Percentiles rank a stretch among this genome's conserved stretches.
Evolutionary conservation across 2,888 invertebrate genomes (phyloP).

Genomic region (Cephus rjabovi): DNA sequence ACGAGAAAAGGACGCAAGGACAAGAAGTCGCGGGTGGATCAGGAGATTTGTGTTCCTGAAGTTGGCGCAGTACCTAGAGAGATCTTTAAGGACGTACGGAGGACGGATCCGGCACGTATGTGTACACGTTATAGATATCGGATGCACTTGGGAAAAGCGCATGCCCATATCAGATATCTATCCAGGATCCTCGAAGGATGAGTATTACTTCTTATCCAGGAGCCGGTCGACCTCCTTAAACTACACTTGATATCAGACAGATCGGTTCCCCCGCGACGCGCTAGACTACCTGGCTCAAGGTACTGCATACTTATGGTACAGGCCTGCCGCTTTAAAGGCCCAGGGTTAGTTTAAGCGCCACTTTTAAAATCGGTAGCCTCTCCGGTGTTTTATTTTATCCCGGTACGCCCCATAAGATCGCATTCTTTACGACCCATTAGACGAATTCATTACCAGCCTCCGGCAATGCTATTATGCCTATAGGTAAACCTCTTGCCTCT

Average conservation of each 20-base stretch:
- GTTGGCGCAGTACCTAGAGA: constrained; percentile 40
- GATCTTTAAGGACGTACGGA: constrained; percentile 51
- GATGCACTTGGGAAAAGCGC: not conserved
- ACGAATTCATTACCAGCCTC: constrained; percentile 65
- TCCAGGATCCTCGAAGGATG: not conserved
- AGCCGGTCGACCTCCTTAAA: not conserved
- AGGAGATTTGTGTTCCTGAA: constrained; percentile 47
- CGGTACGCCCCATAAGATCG: constrained; percentile 64
- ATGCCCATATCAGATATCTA: not conserved
- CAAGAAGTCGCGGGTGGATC: constrained; percentile 20
- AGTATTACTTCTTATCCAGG: not conserved
- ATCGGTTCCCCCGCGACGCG: not conserved
- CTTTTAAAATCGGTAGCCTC: constrained; percentile 59
- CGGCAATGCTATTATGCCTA: constrained; percentile 44
- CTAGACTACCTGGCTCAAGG: not conserved
- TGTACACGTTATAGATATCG: not conserved
- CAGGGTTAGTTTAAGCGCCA: constrained; percentile 55
- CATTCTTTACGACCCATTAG: constrained; percentile 67
- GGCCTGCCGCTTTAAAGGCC: constrained; percentile 24
- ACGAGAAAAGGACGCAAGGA: constrained; percentile 25
- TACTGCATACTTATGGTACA: not conserved
- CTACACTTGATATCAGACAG: not conserved
- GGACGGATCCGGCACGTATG: not conserved
- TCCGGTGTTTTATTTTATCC: constrained; percentile 64
- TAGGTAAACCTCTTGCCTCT: constrained; percentile 52